phyloP scores from a whole-genome alignment of 1,140 invertebrate species.

The Periplaneta americana region DNA sequence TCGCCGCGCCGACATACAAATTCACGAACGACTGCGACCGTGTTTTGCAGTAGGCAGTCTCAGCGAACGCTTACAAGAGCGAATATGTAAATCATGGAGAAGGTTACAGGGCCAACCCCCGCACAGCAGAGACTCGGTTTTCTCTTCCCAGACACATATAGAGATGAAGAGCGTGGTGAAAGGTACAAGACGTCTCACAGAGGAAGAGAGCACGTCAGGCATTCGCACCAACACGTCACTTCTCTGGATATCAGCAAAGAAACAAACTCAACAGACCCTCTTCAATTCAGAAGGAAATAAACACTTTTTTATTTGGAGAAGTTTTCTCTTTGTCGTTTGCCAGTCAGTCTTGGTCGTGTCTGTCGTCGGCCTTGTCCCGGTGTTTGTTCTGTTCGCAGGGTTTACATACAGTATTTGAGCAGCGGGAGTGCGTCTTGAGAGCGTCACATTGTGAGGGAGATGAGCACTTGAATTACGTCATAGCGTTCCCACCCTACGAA shows the following conservation, averaged over 20 bases:
- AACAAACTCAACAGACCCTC: background rate
- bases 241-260: background rate
- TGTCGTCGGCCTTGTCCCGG: background rate
- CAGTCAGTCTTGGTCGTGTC: background rate
- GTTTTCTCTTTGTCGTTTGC: background rate
- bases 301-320: background rate
- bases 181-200: background rate
- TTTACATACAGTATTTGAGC: background rate
- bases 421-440: background rate
- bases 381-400: background rate
- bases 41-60: background rate
- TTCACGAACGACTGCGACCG: background rate
- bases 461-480: no score
- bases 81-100: background rate
- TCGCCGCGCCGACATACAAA: no score
- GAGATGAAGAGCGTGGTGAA: background rate
- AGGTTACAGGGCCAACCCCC: no score
- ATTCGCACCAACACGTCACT: background rate
- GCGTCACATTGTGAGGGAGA: no score
- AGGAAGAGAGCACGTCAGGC: background rate
- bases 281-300: background rate
- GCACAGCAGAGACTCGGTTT: background rate
- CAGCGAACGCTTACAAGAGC: background rate
- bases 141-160: background rate
- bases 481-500: no score